Base-by-base conservation (phyloP, 1,140 invertebrate genomes). In the Cotesia glomerata region DNA sequence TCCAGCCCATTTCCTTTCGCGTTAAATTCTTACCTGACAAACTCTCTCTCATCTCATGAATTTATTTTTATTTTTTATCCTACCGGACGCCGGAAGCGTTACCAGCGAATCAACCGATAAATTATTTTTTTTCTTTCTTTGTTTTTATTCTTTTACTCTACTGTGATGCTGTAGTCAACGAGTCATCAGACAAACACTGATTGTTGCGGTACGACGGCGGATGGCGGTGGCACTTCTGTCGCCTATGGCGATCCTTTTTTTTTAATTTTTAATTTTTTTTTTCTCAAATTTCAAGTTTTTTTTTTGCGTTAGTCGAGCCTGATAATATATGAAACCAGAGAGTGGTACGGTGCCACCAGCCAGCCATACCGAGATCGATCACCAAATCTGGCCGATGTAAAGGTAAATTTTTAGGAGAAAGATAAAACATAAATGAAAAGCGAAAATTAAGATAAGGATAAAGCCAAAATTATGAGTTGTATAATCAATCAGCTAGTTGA, bases 401-500 rank as follows among this genome's bases (percentile, higher is more conserved):
- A n/a, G 5, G 16, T 52, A 51, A 49, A 49, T 51, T 65, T 35
- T n/a, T 4, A 35, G 45, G 35, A 11, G 39, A 56, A 61, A 59
- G 52, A 59, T 32, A 61, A 56, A 61, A 35, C 26, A 67, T 70
- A 56, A 69, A 35, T 45, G 54, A 36, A 32, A n/a, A 18, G 61
- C 14, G 49, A 67, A 45, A 36, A 64, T 59, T 35, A 64, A 61
- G 14, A 52, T n/a, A 71, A 45, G 56, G 72, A 66, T 72, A 51
- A 73, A 78, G 83, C 82, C 82, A 81, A 85, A 85, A 85, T 82
- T 82, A 78, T 79, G 77, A 76, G 74, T 78, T 74, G 83, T 79
- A 82, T 86, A 86, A 87, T 87, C 85, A 87, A 86, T 87, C 85
- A 87, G 76, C 74, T 72, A 51, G 70, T 32, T 74, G 68, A 45